phyloP scores from a whole-genome alignment of 2,113 vertebrate genomes.

The Trogon melanurus region DNA sequence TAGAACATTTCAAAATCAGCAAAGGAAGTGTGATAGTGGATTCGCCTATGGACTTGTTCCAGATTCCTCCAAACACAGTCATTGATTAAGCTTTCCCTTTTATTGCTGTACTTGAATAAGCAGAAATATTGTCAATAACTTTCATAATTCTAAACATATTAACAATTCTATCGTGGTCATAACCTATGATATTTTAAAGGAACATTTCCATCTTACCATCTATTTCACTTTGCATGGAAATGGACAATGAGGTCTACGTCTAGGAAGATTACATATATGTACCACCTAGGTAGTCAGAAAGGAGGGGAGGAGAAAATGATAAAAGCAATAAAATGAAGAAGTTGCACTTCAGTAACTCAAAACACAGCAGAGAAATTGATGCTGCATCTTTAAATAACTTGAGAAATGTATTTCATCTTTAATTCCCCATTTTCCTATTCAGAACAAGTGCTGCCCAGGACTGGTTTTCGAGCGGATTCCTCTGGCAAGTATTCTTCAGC shows the following conservation, averaged over 20 bases:
- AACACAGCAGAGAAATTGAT: conserved; percentile 42
- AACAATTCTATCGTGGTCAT: not conserved
- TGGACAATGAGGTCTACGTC: not conserved
- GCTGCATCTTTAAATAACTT: conserved; percentile 69
- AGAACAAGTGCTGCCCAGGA: conserved; percentile 92
- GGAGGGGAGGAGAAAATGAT: not conserved
- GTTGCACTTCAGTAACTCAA: not conserved
- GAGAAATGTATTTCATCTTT: conserved; percentile 77
- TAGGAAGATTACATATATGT: not conserved
- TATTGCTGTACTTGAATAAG: not conserved
- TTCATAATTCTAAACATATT: not conserved
- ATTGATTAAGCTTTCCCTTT: not conserved
- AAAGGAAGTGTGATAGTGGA: not conserved
- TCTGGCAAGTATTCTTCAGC: conserved; percentile 86
- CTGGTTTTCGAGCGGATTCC: conserved; percentile 87
- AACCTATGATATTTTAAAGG: not conserved
- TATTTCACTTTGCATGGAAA: not conserved
- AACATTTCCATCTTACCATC: not conserved
- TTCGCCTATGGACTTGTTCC: not conserved
- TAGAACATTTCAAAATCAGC: not conserved
- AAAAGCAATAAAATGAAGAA: not conserved
- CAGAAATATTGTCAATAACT: not conserved
- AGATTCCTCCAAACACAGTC: not conserved
- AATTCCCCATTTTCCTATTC: conserved; percentile 82
- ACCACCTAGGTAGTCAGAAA: not conserved